Conservation (phyloP, 2,888 invertebrate species). For the Lepidochrysops patricia region DNA sequence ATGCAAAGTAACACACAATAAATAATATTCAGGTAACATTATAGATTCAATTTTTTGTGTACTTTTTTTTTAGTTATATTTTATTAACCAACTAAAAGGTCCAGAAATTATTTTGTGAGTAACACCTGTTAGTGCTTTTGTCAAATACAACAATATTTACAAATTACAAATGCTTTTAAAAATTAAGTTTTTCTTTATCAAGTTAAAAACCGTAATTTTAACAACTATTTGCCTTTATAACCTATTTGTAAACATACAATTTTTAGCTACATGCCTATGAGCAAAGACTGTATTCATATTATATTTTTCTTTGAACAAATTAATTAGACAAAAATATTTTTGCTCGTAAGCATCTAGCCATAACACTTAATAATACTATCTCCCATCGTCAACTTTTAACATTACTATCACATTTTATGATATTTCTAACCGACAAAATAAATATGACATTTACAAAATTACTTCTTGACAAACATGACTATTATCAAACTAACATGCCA, state of each 20-base stretch:
- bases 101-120: too few species aligned
- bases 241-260: neutral
- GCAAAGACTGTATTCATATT: neutral
- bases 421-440: neutral
- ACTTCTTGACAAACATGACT: neutral
- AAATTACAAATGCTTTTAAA: too few species aligned
- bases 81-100: too few species aligned
- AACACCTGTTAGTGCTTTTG: too few species aligned
- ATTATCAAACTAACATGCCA: neutral
- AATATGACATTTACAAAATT: neutral
- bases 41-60: too few species aligned
- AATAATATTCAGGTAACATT: too few species aligned
- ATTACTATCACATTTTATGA: constrained; percentile 1
- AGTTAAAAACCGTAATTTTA: too few species aligned
- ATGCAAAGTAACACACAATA: too few species aligned
- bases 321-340: neutral
- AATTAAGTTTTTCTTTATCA: too few species aligned
- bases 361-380: neutral
- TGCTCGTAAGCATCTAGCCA: neutral
- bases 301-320: neutral
- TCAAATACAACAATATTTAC: too few species aligned
- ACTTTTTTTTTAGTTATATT: too few species aligned
- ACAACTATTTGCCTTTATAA: neutral
- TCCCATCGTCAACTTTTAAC: neutral
- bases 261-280: neutral